A percentile compares a stretch with the other conserved stretches of the same genome.
These are phyloP conservation scores for Hydroisotoma schaefferi DNA, from an alignment of 2,888 invertebrate species.

Conservation along the genomic window DNA sequence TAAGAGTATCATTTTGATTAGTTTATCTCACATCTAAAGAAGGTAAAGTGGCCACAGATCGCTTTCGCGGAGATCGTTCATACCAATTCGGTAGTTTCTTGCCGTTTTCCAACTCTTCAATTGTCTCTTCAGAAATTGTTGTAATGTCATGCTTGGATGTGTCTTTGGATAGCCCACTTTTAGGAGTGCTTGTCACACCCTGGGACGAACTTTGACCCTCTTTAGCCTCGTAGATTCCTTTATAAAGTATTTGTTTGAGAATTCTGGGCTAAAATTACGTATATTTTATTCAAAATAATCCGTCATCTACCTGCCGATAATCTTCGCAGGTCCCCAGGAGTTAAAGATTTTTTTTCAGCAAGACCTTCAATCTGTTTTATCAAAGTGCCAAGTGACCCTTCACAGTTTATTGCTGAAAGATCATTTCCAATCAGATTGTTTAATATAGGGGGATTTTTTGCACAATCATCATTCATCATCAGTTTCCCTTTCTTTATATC, in stretches of 20 bases:
- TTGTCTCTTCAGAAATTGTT: constrained; percentile 39
- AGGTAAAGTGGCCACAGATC: constrained; percentile 33
- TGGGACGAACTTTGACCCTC: constrained; percentile 4
- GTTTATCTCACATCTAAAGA: constrained; percentile 25
- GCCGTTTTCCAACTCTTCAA: constrained; percentile 36
- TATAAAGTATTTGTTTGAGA: neutral
- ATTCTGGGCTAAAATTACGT: neutral
- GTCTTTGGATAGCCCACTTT: constrained; percentile 28
- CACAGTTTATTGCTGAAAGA: constrained; percentile 36
- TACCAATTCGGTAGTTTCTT: constrained; percentile 43
- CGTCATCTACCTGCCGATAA: constrained; percentile 35
- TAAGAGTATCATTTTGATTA: neutral
- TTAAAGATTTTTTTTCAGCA: constrained; percentile 24
- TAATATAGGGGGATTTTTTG: too few relatives aligned
- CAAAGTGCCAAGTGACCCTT: constrained; percentile 41
- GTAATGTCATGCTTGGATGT: constrained; percentile 43
- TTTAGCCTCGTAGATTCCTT: constrained; percentile 26
- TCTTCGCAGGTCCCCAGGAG: constrained; percentile 41
- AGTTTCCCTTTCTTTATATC: too few relatives aligned
- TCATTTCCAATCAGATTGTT: too few relatives aligned
- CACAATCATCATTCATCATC: too few relatives aligned
- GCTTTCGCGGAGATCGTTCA: constrained; percentile 44
- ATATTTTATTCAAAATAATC: neutral
- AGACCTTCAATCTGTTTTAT: constrained; percentile 27
- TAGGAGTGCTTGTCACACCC: constrained; percentile 33